phyloP scores from a whole-genome alignment of 2,888 invertebrate genomes.

The Melipona bicolor region DNA sequence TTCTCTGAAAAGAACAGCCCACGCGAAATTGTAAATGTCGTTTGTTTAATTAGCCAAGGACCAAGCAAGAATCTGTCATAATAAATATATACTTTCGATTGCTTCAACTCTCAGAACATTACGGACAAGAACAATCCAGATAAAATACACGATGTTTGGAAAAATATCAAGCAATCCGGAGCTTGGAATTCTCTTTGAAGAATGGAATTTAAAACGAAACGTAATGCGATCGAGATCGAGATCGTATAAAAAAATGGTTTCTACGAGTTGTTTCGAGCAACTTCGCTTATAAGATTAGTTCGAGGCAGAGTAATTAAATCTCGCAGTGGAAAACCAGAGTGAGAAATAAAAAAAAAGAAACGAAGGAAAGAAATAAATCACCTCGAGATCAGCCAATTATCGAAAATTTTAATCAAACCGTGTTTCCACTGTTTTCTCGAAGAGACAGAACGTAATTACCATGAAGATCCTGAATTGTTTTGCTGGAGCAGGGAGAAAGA shows the following conservation, averaged over 20 bases:
- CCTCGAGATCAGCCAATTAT: not conserved
- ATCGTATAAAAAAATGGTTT: not conserved
- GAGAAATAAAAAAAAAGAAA: not conserved
- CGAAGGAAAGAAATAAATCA: too few species aligned
- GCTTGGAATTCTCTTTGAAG: too few species aligned
- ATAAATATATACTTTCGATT: too few species aligned
- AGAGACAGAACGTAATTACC: not conserved
- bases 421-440: not conserved
- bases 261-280: not conserved
- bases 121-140: too few species aligned
- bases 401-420: constrained; percentile 10
- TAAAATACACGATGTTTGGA: too few species aligned
- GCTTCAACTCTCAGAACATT: too few species aligned
- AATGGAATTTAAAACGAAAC: too few species aligned
- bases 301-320: not conserved
- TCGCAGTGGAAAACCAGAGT: not conserved
- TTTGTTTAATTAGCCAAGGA: too few species aligned
- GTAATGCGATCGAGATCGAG: not conserved
- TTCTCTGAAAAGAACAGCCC: not conserved
- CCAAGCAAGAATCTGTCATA: too few species aligned
- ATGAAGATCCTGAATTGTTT: not conserved
- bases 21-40: not conserved
- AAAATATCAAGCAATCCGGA: too few species aligned
- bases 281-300: not conserved
- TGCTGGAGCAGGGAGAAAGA: not conserved